A percentile compares a stretch with the other conserved stretches of the same genome.
These are phyloP conservation scores for Nomada ferruginata DNA, from an alignment of 2,888 invertebrate species.

Conservation along the genomic window DNA sequence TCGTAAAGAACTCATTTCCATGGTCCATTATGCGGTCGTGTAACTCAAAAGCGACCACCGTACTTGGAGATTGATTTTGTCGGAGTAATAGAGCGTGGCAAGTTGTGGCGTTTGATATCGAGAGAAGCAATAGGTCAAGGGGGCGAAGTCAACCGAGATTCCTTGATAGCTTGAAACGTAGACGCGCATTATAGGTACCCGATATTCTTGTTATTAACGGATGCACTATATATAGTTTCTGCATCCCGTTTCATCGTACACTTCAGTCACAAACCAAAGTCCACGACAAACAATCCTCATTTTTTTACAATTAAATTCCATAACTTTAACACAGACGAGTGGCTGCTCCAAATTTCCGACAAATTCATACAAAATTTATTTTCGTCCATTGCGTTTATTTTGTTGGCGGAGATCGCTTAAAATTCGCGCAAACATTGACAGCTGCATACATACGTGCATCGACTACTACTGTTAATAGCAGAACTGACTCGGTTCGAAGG, in stretches of 20 bases:
- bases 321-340: too few relatives aligned
- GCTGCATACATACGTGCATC: constrained; percentile 58
- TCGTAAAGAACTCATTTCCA: constrained; percentile 30
- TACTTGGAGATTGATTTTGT: constrained; percentile 54
- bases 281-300: background rate
- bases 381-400: too few relatives aligned
- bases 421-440: constrained; percentile 18
- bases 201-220: constrained; percentile 28
- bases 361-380: too few relatives aligned
- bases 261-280: background rate
- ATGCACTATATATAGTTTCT: background rate
- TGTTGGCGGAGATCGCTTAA: background rate
- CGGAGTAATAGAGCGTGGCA: constrained; percentile 46
- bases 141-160: constrained; percentile 55
- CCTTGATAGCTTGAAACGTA: constrained; percentile 30
- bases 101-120: constrained; percentile 65
- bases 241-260: background rate
- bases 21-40: constrained; percentile 33
- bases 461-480: constrained; percentile 36
- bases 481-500: constrained; percentile 68
- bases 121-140: constrained; percentile 66
- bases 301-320: too few relatives aligned
- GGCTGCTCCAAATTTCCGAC: too few relatives aligned
- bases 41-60: constrained; percentile 27
- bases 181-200: constrained; percentile 1